Conservation (phyloP, 2,113 vertebrate species). For the Siniperca knerii region DNA sequence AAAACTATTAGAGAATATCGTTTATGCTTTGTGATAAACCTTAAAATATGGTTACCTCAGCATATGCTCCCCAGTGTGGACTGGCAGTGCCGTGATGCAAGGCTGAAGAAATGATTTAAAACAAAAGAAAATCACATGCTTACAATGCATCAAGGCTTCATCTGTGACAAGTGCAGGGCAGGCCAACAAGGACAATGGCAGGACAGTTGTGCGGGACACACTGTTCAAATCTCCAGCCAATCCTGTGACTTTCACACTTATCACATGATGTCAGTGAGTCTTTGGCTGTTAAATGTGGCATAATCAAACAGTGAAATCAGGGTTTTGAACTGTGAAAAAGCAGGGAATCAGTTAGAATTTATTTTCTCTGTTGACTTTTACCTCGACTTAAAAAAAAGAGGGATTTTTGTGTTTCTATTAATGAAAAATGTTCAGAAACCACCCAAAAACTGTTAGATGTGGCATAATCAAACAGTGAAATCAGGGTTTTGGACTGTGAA, state of each 20-base stretch:
- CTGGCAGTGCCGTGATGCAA: slow-evolving; percentile 47
- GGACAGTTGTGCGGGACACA: slow-evolving; percentile 10
- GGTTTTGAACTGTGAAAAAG: slow-evolving; percentile 36
- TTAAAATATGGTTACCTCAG: slow-evolving; percentile 19
- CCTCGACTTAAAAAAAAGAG: too few relatives aligned
- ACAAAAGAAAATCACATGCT: slow-evolving; percentile 51
- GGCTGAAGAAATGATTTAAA: slow-evolving; percentile 38
- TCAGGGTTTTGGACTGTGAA: slow-evolving; percentile 43
- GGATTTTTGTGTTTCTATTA: too few relatives aligned
- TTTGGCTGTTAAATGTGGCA: background rate
- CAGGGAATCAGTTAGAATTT: slow-evolving; percentile 1
- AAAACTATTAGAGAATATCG: background rate
- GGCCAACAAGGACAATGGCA: slow-evolving; percentile 56
- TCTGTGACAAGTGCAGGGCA: slow-evolving; percentile 54
- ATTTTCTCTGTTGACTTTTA: background rate
- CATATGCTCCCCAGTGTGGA: background rate
- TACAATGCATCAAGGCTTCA: slow-evolving; percentile 34
- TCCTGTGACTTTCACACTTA: slow-evolving; percentile 8
- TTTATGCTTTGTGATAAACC: background rate
- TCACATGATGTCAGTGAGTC: slow-evolving; percentile 54
- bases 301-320: slow-evolving; percentile 31
- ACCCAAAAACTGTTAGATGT: background rate
- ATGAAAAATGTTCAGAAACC: too few relatives aligned
- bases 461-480: slow-evolving; percentile 16
- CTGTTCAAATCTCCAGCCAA: slow-evolving; percentile 38